These are phyloP conservation scores for Ageneiosus marmoratus DNA, from an alignment of 2,113 vertebrate genomes.

Conservation along the genomic window DNA sequence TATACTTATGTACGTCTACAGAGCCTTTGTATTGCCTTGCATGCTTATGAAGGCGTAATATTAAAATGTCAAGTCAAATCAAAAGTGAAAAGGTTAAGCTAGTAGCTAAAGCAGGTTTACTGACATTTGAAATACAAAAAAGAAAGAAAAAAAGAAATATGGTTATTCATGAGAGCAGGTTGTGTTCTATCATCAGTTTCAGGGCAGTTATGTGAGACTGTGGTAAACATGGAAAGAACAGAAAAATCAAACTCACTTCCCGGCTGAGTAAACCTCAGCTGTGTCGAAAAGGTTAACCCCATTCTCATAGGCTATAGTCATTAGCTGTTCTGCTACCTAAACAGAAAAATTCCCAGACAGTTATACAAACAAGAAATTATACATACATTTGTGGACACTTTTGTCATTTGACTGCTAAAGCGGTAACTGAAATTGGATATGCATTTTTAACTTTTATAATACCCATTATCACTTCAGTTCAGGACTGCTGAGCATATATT, in stretches of 20 bases:
- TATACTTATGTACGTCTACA: not conserved
- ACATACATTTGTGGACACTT: not conserved
- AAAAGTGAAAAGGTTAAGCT: not conserved
- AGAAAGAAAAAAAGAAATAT: not conserved
- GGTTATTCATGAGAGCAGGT: not conserved
- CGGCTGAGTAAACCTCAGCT: conserved; percentile 92
- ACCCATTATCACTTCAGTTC: not conserved
- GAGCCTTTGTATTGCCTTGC: not conserved
- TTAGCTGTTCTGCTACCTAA: conserved; percentile 94
- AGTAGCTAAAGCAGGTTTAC: not conserved
- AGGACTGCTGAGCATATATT: not conserved
- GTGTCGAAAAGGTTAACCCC: conserved; percentile 98
- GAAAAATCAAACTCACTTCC: conserved; percentile 80
- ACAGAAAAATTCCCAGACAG: conserved; percentile 25
- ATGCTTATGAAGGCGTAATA: not conserved
- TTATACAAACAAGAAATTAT: conserved; percentile 3
- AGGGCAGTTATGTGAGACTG: not conserved
- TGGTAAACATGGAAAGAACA: conserved; percentile 17
- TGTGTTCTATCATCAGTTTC: not conserved
- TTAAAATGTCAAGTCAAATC: not conserved
- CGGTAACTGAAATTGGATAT: not conserved
- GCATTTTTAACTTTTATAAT: not conserved
- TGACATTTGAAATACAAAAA: not conserved
- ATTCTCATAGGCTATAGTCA: conserved; percentile 96
- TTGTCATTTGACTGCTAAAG: not conserved